These are phyloP conservation scores for Adelges cooleyi DNA, from an alignment of 1,140 invertebrate genomes.

Conservation along the genomic window DNA sequence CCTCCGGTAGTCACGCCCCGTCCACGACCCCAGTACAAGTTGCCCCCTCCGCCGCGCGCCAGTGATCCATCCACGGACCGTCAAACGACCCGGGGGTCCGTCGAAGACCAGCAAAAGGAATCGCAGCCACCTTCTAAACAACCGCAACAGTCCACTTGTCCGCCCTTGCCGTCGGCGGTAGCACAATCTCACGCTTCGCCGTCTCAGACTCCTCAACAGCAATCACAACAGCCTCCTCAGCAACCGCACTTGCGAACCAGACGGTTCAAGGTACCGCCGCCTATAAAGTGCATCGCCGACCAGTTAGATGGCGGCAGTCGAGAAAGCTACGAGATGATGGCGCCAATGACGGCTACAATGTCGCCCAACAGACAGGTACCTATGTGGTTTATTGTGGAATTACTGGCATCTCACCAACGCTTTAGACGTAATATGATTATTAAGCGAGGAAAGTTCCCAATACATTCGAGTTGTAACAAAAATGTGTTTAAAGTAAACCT, in stretches of 20 bases:
- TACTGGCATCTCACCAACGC: no score
- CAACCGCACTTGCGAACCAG: constrained; percentile 29
- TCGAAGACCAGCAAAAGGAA: constrained; percentile 38
- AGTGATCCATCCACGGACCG: not conserved
- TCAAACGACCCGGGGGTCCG: constrained; percentile 21
- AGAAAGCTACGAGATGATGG: constrained; percentile 33
- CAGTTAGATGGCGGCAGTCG: constrained; percentile 12
- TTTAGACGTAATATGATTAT: no score
- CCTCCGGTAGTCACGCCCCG: constrained; percentile 12
- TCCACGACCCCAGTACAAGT: constrained; percentile 33
- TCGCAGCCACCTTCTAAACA: constrained; percentile 32
- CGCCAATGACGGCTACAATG: constrained; percentile 39
- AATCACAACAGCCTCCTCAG: not conserved
- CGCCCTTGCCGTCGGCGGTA: no score
- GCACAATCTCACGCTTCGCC: no score
- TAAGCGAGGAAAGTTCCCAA: no score
- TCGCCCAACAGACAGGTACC: constrained; percentile 46
- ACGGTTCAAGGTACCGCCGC: constrained; percentile 37
- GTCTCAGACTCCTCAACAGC: constrained; percentile 32
- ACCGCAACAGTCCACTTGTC: constrained; percentile 29
- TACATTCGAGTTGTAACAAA: no score
- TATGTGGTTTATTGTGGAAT: no score
- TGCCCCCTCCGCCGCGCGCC: constrained; percentile 34
- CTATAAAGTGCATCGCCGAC: constrained; percentile 35
- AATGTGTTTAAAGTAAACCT: no score